Evolutionary conservation across 2,888 invertebrate genomes (phyloP).

Genomic region (Ephialtes manifestator): DNA sequence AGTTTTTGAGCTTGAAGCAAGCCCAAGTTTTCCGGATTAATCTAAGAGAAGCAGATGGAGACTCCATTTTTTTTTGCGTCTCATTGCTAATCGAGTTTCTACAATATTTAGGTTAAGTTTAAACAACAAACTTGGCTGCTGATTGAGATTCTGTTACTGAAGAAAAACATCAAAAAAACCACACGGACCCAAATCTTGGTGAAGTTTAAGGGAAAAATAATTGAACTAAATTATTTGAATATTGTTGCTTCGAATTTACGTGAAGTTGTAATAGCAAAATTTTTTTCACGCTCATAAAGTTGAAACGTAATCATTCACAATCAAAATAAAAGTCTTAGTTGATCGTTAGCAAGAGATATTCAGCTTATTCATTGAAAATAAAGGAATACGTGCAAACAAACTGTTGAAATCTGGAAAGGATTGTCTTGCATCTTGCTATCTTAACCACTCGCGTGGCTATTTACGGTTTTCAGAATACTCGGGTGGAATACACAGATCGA

Average conservation of each 20-base stretch:
- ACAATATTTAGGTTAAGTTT: background rate
- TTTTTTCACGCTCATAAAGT: too few relatives aligned
- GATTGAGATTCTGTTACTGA: slow-evolving; percentile 46
- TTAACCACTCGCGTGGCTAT: slow-evolving; percentile 55
- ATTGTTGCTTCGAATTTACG: background rate
- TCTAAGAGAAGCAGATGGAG: background rate
- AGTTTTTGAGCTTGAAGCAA: slow-evolving; percentile 23
- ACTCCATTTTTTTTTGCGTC: background rate
- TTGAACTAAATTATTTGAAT: too few relatives aligned
- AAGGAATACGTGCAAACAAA: background rate
- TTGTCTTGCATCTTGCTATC: slow-evolving; percentile 32
- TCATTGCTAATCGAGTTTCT: background rate
- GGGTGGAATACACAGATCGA: slow-evolving; percentile 53
- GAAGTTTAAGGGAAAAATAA: too few relatives aligned
- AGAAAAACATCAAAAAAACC: too few relatives aligned
- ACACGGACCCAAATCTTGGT: too few relatives aligned
- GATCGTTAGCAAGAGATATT: background rate
- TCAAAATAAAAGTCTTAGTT: background rate
- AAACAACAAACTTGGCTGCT: slow-evolving; percentile 5
- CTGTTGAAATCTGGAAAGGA: slow-evolving; percentile 34
- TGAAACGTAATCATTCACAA: too few relatives aligned
- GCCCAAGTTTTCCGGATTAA: slow-evolving; percentile 30
- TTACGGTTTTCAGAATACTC: slow-evolving; percentile 55
- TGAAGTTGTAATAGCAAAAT: background rate
- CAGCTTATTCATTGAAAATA: background rate